Percentiles rank a stretch among this genome's conserved stretches.
phyloP scores from a whole-genome alignment of 2,888 invertebrate genomes.

The Trissolcus japonicus region DNA sequence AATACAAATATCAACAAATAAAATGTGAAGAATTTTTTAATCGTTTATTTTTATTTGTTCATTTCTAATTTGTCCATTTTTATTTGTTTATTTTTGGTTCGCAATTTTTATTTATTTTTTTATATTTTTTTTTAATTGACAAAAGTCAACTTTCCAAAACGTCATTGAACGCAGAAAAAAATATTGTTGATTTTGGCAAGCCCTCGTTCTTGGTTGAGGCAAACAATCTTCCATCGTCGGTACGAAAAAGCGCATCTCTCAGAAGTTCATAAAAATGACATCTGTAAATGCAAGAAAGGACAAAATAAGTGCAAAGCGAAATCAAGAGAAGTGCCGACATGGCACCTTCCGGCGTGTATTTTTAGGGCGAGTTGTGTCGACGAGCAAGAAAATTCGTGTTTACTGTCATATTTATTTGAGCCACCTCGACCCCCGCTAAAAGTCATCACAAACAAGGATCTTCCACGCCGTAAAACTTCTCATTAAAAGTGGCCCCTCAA shows the following conservation, averaged over 20 bases:
- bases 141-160: no score
- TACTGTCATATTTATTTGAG: slow-evolving; percentile 19
- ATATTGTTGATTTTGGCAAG: background rate
- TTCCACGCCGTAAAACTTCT: background rate
- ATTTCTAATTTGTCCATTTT: background rate
- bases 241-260: slow-evolving; percentile 9
- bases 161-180: background rate
- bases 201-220: no score
- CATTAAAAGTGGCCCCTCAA: background rate
- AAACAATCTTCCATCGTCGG: slow-evolving; percentile 17
- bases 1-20: background rate
- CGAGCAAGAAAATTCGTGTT: slow-evolving; percentile 16
- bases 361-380: slow-evolving; percentile 23
- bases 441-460: background rate
- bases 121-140: no score
- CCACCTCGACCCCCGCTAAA: background rate
- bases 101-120: no score
- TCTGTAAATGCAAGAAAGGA: slow-evolving; percentile 5
- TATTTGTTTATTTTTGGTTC: no score
- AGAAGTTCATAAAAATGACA: slow-evolving; percentile 20
- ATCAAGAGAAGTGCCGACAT: slow-evolving; percentile 15
- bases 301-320: slow-evolving; percentile 14
- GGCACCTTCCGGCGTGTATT: slow-evolving; percentile 32
- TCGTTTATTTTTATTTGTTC: background rate
- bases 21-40: background rate